A percentile compares a stretch with the other conserved stretches of the same genome.
Conservation (phyloP, 1,140 invertebrate species). For the Brachionus angularis region DNA sequence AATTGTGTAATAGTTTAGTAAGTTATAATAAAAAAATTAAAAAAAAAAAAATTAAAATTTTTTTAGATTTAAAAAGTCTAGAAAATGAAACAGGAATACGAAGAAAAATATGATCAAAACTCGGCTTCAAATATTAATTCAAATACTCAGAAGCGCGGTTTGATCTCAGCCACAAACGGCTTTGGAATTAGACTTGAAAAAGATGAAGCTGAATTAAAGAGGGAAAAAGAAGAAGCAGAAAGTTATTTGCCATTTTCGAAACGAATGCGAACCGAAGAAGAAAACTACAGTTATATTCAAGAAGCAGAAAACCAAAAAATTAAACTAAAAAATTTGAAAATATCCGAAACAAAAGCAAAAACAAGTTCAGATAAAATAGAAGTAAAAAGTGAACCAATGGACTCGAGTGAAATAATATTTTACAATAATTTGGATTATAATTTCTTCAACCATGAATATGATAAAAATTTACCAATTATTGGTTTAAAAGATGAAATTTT, state of each 20-base stretch:
- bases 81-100: too few relatives aligned
- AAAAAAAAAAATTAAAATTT: too few relatives aligned
- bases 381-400: background rate
- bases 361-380: background rate
- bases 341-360: background rate
- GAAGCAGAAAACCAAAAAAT: too few relatives aligned
- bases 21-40: too few relatives aligned
- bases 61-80: too few relatives aligned
- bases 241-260: background rate
- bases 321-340: background rate
- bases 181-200: background rate
- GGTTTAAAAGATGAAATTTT: background rate
- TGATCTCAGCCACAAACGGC: background rate
- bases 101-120: too few relatives aligned
- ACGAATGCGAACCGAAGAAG: background rate
- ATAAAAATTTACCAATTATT: conserved; percentile 2
- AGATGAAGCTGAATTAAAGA: background rate
- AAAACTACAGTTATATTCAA: background rate
- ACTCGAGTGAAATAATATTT: background rate
- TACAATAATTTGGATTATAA: background rate
- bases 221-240: background rate
- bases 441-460: conserved; percentile 19
- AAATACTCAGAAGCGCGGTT: too few relatives aligned
- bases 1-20: too few relatives aligned
- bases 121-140: too few relatives aligned